Percentiles rank a stretch among this genome's conserved stretches.
These are phyloP conservation scores for Muscicapa comitata DNA, from an alignment of 2,797 vertebrate species.

Conservation along the genomic window DNA sequence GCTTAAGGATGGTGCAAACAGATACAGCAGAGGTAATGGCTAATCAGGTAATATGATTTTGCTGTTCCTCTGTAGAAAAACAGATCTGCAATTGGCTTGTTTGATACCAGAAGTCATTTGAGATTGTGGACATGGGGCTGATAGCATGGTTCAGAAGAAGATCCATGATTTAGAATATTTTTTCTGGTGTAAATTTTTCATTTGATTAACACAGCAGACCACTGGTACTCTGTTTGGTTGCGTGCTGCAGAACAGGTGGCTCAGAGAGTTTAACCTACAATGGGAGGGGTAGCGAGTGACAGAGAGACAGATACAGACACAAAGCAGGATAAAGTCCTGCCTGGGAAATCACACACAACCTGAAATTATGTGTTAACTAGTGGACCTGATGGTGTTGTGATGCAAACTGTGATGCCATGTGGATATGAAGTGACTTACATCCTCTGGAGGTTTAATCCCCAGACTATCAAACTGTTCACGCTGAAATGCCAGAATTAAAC, in stretches of 20 bases:
- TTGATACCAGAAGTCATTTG: not conserved
- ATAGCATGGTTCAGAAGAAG: not conserved
- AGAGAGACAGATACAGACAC: not conserved
- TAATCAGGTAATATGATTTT: not conserved
- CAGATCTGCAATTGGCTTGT: not conserved
- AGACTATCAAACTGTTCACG: not conserved
- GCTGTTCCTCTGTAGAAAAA: not conserved
- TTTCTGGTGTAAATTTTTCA: not conserved
- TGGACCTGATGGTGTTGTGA: not conserved
- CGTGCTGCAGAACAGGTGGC: not conserved
- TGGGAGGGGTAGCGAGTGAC: not conserved
- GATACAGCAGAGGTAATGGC: not conserved
- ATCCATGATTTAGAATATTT: not conserved
- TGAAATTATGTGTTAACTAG: constrained; percentile 12
- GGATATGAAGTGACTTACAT: not conserved
- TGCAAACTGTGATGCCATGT: not conserved
- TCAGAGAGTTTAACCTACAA: not conserved
- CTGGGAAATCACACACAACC: not conserved
- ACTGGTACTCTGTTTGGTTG: not conserved
- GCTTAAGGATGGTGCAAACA: not conserved
- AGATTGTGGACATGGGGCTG: not conserved
- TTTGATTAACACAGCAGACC: not conserved
- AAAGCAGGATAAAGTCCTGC: not conserved
- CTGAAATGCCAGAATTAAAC: not conserved
- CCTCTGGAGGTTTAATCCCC: constrained; percentile 25